Percentiles rank a stretch among this genome's conserved stretches.
phyloP scores from a whole-genome alignment of 2,113 vertebrate genomes.

The Coracopsis vasa region DNA sequence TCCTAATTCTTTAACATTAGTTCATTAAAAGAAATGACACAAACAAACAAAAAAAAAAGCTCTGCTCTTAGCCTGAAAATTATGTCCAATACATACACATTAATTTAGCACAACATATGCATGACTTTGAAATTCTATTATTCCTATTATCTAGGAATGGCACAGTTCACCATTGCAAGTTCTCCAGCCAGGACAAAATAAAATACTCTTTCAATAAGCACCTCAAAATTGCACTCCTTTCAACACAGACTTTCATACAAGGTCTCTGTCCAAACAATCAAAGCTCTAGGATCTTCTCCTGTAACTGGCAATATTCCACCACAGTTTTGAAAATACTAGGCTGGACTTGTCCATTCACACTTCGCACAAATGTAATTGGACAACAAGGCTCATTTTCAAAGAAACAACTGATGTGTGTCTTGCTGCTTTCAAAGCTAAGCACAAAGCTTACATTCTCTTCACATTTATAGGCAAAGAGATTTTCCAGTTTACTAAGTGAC shows the following conservation, averaged over 20 bases:
- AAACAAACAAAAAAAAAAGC: not conserved
- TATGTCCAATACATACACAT: not conserved
- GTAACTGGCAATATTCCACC: not conserved
- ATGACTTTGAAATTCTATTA: not conserved
- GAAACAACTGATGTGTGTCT: not conserved
- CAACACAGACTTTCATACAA: not conserved
- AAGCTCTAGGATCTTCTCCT: not conserved
- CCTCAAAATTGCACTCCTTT: not conserved
- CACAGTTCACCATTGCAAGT: not conserved
- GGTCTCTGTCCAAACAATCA: not conserved
- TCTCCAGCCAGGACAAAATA: not conserved
- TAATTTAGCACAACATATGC: not conserved
- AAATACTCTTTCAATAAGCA: not conserved
- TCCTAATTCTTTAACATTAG: not conserved
- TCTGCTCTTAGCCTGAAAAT: not conserved
- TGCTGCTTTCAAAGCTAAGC: not conserved
- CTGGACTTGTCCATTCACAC: not conserved
- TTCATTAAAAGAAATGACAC: not conserved
- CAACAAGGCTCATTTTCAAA: not conserved
- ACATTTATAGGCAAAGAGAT: not conserved
- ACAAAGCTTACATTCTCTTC: not conserved
- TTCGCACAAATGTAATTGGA: not conserved
- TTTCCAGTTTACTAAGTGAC: not conserved
- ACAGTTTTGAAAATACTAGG: not conserved
- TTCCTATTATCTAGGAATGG: not conserved